Percentiles rank a stretch among this genome's conserved stretches.
These are phyloP conservation scores for Boulengerochromis microlepis DNA, from an alignment of 2,113 vertebrate species.

Conservation along the genomic window DNA sequence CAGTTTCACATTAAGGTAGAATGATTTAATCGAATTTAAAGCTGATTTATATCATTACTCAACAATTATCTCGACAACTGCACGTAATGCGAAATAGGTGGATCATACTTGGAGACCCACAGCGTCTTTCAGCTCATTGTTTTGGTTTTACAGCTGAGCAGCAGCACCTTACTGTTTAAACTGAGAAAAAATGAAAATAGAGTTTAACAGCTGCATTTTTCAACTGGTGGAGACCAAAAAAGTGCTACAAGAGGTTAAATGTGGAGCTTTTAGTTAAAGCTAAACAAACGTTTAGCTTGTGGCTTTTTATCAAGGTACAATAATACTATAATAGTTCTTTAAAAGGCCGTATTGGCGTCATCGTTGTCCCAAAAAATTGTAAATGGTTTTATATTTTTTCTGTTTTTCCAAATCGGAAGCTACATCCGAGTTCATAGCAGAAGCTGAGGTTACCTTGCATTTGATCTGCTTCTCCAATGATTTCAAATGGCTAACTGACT, in stretches of 20 bases:
- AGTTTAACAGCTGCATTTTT: background rate
- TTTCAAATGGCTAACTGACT: background rate
- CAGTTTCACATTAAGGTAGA: background rate
- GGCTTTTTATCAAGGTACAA: background rate
- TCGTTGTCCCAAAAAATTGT: background rate
- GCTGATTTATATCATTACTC: background rate
- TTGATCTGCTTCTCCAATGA: background rate
- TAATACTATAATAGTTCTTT: background rate
- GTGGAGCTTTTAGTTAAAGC: background rate
- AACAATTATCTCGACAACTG: background rate
- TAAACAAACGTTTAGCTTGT: background rate
- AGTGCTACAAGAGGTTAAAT: background rate
- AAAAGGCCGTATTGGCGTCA: rapidly evolving
- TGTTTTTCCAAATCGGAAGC: background rate
- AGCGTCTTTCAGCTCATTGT: background rate
- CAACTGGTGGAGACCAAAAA: background rate
- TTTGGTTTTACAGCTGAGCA: background rate
- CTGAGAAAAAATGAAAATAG: background rate
- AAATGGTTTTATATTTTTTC: background rate
- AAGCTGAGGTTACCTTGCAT: background rate
- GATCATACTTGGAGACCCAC: background rate
- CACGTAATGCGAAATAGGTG: background rate
- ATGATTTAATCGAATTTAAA: background rate
- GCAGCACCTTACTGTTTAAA: background rate
- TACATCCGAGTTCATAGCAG: background rate